These are phyloP conservation scores for Sycon ciliatum DNA, from an alignment of 37 sponge, comb jelly and placozoan genomes.

Conservation along the genomic window DNA sequence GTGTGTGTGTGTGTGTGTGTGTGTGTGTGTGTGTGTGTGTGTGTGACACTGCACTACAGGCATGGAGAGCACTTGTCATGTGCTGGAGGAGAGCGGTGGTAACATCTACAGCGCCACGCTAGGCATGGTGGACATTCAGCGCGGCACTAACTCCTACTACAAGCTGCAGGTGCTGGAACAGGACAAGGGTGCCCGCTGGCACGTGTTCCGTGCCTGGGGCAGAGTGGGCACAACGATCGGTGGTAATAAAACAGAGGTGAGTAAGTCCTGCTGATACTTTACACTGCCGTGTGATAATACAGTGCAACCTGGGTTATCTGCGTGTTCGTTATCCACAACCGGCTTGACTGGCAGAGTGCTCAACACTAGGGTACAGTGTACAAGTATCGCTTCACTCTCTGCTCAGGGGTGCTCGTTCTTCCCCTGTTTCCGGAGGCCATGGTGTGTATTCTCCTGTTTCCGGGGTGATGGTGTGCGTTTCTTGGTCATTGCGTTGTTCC, in stretches of 20 bases:
- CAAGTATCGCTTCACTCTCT: too few relatives aligned
- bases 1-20: not conserved
- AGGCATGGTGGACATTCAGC: conserved; percentile 78
- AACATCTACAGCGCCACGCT: conserved; percentile 81
- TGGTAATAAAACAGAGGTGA: conserved; percentile 71
- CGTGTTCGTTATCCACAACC: not conserved
- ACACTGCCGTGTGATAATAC: not conserved
- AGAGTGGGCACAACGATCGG: conserved; percentile 92
- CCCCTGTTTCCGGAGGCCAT: too few relatives aligned
- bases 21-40: not conserved
- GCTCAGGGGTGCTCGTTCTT: too few relatives aligned
- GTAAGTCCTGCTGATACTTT: not conserved
- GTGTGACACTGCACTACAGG: conserved; percentile 21
- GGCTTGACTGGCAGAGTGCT: too few relatives aligned
- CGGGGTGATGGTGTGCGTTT: too few relatives aligned
- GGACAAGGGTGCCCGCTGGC: conserved; percentile 42
- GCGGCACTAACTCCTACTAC: conserved; percentile 94
- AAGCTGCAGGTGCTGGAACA: conserved; percentile 85
- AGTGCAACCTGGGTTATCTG: too few relatives aligned
- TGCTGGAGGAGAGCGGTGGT: conserved; percentile 53
- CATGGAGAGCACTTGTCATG: conserved; percentile 66
- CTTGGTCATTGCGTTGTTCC: too few relatives aligned
- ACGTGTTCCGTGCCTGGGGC: conserved; percentile 89
- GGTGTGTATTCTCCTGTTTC: too few relatives aligned
- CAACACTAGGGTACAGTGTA: too few relatives aligned